Evolutionary conservation across 2,797 vertebrate species (phyloP), one percentile per base, ranked within the genome.

Genomic region (Danionella dracula): DNA sequence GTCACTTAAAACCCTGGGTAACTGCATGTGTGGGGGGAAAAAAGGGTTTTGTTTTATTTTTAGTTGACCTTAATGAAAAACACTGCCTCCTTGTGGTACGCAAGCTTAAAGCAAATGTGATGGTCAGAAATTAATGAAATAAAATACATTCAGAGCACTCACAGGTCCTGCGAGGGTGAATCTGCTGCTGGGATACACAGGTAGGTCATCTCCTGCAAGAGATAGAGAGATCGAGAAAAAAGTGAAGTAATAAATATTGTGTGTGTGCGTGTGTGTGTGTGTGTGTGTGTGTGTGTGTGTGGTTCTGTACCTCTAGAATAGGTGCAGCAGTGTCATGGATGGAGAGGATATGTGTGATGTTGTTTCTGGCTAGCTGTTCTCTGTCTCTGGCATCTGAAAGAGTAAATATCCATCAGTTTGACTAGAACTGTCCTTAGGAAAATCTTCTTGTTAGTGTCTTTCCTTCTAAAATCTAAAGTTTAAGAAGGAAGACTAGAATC

Each of bases 171-270:
- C 8, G 93, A 93, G 55, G 94, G 93, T 51, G 94, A 89, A 86
- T 97, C 94, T 40, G 94, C 91, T 60, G 94, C 94, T 69, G 90
- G 90, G 84, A 99, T 97, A 80, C 95, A 98, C 53, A 98, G 90
- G 82, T 97, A 98, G 81, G 95, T 97, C 89, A 99, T 86, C 84
- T 94, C 95, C 95, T 98, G 78, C 58, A 77, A 63, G 83, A 84
- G 3, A 27, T 27, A 27, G 23, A 27, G 23, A 27, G 6, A 27
- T n/a, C n/a, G n/a, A n/a, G n/a, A n/a, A n/a, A n/a, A n/a, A n/a
- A n/a, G n/a, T n/a, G n/a, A n/a, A n/a, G n/a, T n/a, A n/a, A n/a
- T n/a, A n/a, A n/a, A n/a, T n/a, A n/a, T n/a, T n/a, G n/a, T n/a
- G n/a, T n/a, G n/a, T n/a, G n/a, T n/a, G n/a, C n/a, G n/a, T n/a